Base-by-base conservation (phyloP, 1,140 invertebrate genomes). In the Philaenus spumarius region DNA sequence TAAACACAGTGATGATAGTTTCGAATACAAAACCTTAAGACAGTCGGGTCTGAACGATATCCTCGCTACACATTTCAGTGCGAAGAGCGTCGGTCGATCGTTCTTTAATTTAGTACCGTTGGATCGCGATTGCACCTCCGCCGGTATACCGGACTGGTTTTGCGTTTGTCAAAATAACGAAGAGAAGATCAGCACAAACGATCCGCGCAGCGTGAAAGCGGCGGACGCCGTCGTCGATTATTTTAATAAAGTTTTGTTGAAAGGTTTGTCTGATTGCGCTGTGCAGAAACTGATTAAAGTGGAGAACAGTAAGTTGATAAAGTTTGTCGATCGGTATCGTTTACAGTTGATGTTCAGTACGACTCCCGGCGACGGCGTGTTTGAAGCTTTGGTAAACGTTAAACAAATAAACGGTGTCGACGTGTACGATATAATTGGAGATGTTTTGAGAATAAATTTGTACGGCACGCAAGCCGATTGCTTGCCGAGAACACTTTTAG, bases 211-310 rank as follows among this genome's bases (percentile, higher is more conserved):
- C 43, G 24, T 43, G 23, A 50, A 77, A 11, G 80, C 78, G 1
- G 80, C 80, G 0, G 66, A 72, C 1, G 78, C 80, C 56, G 66
- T 87, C 4, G 73, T 89, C 0, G 64, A 72, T 1, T 70, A 84
- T 58, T 74, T 91, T 1, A 90, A 91, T 66, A 43, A 65, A 5
- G 69, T 50, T 40, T 22, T 84, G 60, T 58, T 90, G 1, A 67
- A 70, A 9, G 74, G 75, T 5, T 80, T 83, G 64, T 64, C 69
- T 1, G 73, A 82, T 42, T 90, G 86, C 69, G 20, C 68, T 2
- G 42, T 23, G 9, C 60, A 61, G 4, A 47, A 55, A 35, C 30
- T 61, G 12, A 51, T 42, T 15, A 42, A 53, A 35, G 53, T 66
- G 11, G 62, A 63, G 43, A 19, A 51, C 5, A 30, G 60, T 11